Conservation (phyloP, 2,797 vertebrate genomes). For the Gallinago stenura region DNA sequence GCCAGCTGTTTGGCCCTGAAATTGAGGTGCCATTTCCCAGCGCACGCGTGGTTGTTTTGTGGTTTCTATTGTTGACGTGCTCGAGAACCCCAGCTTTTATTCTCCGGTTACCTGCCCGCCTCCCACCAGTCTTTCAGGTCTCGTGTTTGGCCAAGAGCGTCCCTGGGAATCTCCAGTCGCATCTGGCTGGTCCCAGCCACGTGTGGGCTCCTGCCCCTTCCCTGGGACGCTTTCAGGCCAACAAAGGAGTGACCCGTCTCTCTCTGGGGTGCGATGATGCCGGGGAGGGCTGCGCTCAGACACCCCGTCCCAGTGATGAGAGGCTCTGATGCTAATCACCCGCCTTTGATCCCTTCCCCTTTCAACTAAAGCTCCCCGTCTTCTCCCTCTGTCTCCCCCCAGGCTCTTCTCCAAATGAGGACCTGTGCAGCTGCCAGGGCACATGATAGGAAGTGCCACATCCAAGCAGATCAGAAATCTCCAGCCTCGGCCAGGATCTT, state of each 20-base stretch:
- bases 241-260: conserved; percentile 4
- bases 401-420: not conserved
- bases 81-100: not conserved
- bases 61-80: not conserved
- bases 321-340: conserved; percentile 30
- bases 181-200: not conserved
- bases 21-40: not conserved
- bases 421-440: not conserved
- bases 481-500: not conserved
- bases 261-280: not conserved
- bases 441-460: conserved; percentile 9
- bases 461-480: conserved; percentile 29
- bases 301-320: not conserved
- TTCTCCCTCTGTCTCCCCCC: not conserved
- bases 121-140: not conserved
- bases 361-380: not conserved
- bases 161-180: not conserved
- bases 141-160: not conserved
- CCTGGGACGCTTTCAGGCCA: not conserved
- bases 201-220: not conserved
- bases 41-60: not conserved
- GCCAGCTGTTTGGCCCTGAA: not conserved
- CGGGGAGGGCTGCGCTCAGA: not conserved
- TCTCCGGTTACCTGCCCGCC: not conserved
- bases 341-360: conserved; percentile 29